These are phyloP conservation scores for Heterodera filipjevi DNA, from an alignment of 2,888 invertebrate genomes.

Conservation along the genomic window DNA sequence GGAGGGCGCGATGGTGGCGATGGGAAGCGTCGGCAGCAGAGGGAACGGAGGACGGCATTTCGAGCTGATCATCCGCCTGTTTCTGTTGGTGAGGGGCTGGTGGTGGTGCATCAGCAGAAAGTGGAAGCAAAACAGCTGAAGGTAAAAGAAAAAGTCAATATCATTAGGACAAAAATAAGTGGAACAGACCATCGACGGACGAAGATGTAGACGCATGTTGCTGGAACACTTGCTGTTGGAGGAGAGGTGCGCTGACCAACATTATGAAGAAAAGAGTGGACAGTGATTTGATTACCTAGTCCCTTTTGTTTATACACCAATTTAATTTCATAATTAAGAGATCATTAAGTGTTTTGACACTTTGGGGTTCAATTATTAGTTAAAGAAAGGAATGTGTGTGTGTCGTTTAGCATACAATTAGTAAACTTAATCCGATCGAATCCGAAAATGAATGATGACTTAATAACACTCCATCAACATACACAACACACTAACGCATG, in stretches of 20 bases:
- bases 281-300: neutral
- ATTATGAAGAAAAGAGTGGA: neutral
- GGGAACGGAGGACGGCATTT: conserved; percentile 6
- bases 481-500: too few species aligned
- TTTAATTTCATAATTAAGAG: too few species aligned
- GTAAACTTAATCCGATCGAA: too few species aligned
- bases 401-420: too few species aligned
- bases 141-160: neutral
- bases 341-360: too few species aligned
- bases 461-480: too few species aligned
- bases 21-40: conserved; percentile 18
- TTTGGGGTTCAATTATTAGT: too few species aligned
- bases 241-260: conserved; percentile 9
- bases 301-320: neutral
- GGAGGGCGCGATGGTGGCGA: conserved; percentile 27
- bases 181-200: neutral
- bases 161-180: neutral
- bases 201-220: conserved; percentile 18
- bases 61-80: conserved; percentile 8
- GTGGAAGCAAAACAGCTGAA: neutral
- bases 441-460: too few species aligned
- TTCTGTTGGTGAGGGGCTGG: conserved; percentile 16
- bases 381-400: too few species aligned
- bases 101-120: neutral
- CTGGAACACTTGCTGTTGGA: conserved; percentile 25